Evolutionary conservation across 2,113 vertebrate genomes (phyloP).

Genomic region (Eclectus roratus): DNA sequence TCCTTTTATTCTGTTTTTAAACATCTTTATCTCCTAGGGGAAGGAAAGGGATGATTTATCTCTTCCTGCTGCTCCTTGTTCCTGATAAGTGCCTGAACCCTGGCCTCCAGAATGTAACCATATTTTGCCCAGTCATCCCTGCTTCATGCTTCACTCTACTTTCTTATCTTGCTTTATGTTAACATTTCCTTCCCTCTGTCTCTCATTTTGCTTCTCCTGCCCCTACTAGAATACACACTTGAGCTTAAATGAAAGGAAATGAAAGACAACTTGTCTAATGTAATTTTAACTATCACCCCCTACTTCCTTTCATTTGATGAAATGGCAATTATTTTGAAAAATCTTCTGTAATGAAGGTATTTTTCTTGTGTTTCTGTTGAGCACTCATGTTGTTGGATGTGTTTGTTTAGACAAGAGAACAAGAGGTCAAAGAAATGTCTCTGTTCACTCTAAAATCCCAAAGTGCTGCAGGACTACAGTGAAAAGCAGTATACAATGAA

Average conservation of each 20-base stretch:
- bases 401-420: not conserved
- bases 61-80: slow-evolving; percentile 27
- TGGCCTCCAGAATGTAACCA: not conserved
- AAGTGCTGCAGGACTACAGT: not conserved
- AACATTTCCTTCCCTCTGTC: slow-evolving; percentile 6
- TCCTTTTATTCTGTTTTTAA: slow-evolving; percentile 25
- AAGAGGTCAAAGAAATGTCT: not conserved
- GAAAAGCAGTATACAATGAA: not conserved
- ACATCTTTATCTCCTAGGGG: not conserved
- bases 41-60: slow-evolving; percentile 19
- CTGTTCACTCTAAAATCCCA: not conserved
- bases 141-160: not conserved
- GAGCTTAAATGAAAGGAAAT: not conserved
- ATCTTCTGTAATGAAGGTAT: not conserved
- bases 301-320: not conserved
- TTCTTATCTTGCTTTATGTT: slow-evolving; percentile 28
- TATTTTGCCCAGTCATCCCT: not conserved
- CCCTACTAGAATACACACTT: not conserved
- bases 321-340: not conserved
- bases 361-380: not conserved
- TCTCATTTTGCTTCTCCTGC: not conserved
- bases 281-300: not conserved
- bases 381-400: not conserved
- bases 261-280: not conserved
- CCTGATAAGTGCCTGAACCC: not conserved